Evolutionary conservation across 1,140 invertebrate species (phyloP).

Genomic region (Drosophila busckii): DNA sequence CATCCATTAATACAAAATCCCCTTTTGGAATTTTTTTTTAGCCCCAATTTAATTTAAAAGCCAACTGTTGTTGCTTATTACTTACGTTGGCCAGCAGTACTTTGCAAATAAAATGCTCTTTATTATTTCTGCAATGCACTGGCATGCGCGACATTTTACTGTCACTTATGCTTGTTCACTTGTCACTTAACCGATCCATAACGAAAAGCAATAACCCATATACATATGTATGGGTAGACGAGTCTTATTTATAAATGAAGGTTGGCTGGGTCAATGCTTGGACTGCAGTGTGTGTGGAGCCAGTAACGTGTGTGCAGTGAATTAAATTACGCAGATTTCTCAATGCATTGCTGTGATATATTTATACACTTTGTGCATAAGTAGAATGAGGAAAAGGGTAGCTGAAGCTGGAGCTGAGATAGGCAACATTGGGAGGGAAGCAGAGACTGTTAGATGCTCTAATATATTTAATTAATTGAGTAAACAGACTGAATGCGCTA

Average conservation of each 20-base stretch:
- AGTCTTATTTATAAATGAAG: slow-evolving; percentile 51
- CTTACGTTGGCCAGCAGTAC: too few species aligned
- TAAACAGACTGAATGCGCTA: too few species aligned
- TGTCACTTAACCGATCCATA: slow-evolving; percentile 51
- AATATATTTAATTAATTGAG: too few species aligned
- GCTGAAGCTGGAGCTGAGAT: too few species aligned
- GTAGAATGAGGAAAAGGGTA: too few species aligned
- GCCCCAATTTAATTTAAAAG: slow-evolving; percentile 10
- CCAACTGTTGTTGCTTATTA: not conserved
- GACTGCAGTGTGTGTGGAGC: slow-evolving; percentile 6
- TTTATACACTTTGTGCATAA: too few species aligned
- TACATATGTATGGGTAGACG: slow-evolving; percentile 9
- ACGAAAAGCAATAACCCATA: not conserved
- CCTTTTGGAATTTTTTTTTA: not conserved
- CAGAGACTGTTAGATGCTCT: too few species aligned
- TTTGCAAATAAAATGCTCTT: too few species aligned
- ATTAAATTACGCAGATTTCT: slow-evolving; percentile 62
- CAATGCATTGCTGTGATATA: slow-evolving; percentile 8
- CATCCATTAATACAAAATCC: slow-evolving; percentile 1
- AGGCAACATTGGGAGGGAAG: too few species aligned
- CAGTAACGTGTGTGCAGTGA: slow-evolving; percentile 40
- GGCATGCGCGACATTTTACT: slow-evolving; percentile 61
- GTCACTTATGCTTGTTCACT: slow-evolving; percentile 63
- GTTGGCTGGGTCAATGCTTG: too few species aligned
- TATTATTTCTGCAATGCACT: slow-evolving; percentile 7